These are phyloP conservation scores for Nymphicus hollandicus DNA, from an alignment of 2,113 vertebrate species.

Conservation along the genomic window DNA sequence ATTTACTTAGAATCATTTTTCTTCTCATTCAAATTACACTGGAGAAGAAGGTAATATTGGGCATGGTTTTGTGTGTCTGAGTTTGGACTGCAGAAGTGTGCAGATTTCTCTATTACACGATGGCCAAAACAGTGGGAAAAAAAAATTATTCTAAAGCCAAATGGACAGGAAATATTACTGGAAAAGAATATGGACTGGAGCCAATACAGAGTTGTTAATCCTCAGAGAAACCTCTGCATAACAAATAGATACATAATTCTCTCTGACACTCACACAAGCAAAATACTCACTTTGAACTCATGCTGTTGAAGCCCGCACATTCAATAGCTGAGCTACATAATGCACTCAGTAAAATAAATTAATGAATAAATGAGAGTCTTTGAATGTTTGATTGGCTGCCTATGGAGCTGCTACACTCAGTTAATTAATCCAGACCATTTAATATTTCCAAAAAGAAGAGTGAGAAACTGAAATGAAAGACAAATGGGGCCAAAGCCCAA, in stretches of 20 bases:
- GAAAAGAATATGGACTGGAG: neutral
- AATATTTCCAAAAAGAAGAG: conserved; percentile 22
- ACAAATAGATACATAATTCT: neutral
- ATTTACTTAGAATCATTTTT: neutral
- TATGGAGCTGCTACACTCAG: neutral
- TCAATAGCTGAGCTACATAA: neutral
- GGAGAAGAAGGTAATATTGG: neutral
- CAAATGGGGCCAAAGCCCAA: neutral
- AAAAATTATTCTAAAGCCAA: conserved; percentile 6
- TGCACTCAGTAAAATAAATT: conserved; percentile 24
- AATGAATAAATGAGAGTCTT: conserved; percentile 5
- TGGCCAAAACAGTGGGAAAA: neutral
- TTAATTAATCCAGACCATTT: neutral
- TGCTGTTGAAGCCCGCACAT: neutral
- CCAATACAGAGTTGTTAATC: conserved; percentile 19
- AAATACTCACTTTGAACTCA: neutral
- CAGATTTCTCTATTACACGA: neutral
- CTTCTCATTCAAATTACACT: neutral
- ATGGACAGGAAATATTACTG: neutral
- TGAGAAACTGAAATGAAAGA: conserved; percentile 25
- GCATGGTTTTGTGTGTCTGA: neutral
- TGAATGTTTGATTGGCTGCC: neutral
- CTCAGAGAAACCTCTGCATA: conserved; percentile 9
- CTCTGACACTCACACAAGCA: neutral
- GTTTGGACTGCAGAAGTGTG: neutral